Evolutionary conservation across 2,888 invertebrate genomes (phyloP), one percentile per base, ranked within the genome.

Genomic region (Petrolisthes cinctipes): DNA sequence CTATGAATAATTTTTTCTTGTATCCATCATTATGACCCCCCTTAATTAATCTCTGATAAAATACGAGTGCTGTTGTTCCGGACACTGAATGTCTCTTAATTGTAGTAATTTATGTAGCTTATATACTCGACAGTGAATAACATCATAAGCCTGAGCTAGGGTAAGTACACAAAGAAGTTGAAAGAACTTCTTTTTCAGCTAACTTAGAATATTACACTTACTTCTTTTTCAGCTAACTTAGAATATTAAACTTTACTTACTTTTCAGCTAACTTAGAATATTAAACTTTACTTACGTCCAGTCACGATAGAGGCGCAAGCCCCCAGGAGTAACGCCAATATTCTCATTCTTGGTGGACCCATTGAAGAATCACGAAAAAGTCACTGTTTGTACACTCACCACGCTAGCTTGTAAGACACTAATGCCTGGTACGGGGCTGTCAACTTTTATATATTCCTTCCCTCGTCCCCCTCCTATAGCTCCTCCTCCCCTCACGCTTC

Each of bases 261-360:
- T 37, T 37, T 37, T 37, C 37, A 37, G 37, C 37, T 37, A 37
- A 37, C 17, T 61, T 14, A 9, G 9, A 61, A 14, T 9, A 14
- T 61, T 61, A 61, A 17, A 61, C 61, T 61, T 71, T 6, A 71
- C 71, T n/a, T 71, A 71, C 71, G n/a, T n/a, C 71, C 71, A 71
- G 14, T 17, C 6, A 71, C 71, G 20, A n/a, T n/a, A 14, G 71
- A n/a, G 5, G 17, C n/a, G 6, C 17, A 71, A 20, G 20, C 71
- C 6, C 71, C 71, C 71, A 71, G n/a, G 14, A 71, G 1, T 71
- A 71, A 71, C 71, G 71, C 71, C 71, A 71, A 20, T n/a, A 71
- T 11, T 20, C 20, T 71, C 71, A 71, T 71, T 11, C 14, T 71
- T 71, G 6, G 14, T 6, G 20, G 14, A 14, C n/a, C 71, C 71